Base-by-base conservation (phyloP, 2,797 vertebrate species). In the Halcyon smyrnensis region DNA sequence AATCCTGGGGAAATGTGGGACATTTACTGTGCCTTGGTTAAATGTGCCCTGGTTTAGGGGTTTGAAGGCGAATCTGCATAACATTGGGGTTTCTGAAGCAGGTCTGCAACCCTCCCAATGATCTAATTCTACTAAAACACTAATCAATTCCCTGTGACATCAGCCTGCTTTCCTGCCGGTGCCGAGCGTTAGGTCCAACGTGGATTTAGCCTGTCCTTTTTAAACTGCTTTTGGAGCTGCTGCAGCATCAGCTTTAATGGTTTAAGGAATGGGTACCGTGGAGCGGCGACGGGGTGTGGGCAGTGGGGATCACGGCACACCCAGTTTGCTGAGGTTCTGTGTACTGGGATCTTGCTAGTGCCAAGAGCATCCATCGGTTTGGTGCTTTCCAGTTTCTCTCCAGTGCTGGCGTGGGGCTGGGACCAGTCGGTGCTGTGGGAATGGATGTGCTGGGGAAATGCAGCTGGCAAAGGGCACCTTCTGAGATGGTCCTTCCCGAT, bases 1-100 rank as follows among this genome's bases (percentile, higher is more conserved):
- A 96, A 93, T 96, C 97, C 94, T 83, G 83, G 77, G 91, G 92
- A 96, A 90, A 96, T 93, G 75, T 94, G 94, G 95, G 91, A 53
- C 60, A 60, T 93, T 74, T 77, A 78, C 80, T 97, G 80, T 90
- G 91, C 87, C 84, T 95, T 63, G 51, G 79, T 96, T 96, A 89
- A 97, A 96, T 77, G 73, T 1, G 51, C 89, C 87, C 83, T 89
- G 78, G 60, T 86, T 95, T 93, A 89, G 70, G 63, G 64, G 57
- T 75, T 86, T 57, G 30, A 48, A 20, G 68, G 71, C 41, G 27
- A 67, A 87, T 91, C 91, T 89, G 87, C 54, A 34, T 77, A 91
- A 86, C 94, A 75, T 87, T 89, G 91, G 91, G 90, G 93, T 90
- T 95, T 87, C 76, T 92, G 90, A 92, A 95, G 11, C 68, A 75